Evolutionary conservation across 1,140 invertebrate genomes (phyloP).

Genomic region (Atta texana): DNA sequence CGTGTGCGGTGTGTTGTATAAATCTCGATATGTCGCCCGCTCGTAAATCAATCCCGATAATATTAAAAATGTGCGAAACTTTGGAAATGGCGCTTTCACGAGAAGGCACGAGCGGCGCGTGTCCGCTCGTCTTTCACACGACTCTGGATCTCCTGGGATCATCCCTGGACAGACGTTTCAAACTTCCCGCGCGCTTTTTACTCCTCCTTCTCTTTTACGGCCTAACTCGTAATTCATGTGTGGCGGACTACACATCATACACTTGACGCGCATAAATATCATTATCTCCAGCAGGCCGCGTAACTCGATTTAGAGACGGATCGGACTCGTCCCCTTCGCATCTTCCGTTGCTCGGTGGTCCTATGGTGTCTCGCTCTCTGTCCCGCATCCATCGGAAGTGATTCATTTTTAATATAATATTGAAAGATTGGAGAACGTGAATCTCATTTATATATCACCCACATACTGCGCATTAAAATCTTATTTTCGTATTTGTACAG

Average conservation of each 20-base stretch:
- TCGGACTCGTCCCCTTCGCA: constrained; percentile 48
- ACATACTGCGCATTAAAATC: background rate
- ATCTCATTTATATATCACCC: background rate
- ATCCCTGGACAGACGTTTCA: constrained; percentile 38
- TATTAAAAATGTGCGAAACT: constrained; percentile 49
- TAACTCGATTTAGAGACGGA: constrained; percentile 75
- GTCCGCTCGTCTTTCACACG: background rate
- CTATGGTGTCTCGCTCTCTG: background rate
- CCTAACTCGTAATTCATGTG: constrained; percentile 68
- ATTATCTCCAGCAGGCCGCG: constrained; percentile 77
- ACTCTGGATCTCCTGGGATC: constrained; percentile 53
- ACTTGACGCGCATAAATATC: constrained; percentile 79
- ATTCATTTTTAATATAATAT: constrained; percentile 34
- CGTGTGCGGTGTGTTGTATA: background rate
- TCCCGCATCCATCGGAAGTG: background rate
- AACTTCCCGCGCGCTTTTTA: constrained; percentile 64
- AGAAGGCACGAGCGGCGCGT: background rate
- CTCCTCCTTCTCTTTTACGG: constrained; percentile 22
- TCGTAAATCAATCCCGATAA: constrained; percentile 42
- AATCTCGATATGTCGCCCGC: constrained; percentile 24
- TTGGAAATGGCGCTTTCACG: constrained; percentile 46
- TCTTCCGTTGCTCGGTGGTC: background rate
- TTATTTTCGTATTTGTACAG: background rate
- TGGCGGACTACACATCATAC: constrained; percentile 70
- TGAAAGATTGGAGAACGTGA: background rate